Evolutionary conservation across 2,113 vertebrate genomes (phyloP), one percentile per base, ranked within the genome.

Genomic region (Erythrolamprus reginae): DNA sequence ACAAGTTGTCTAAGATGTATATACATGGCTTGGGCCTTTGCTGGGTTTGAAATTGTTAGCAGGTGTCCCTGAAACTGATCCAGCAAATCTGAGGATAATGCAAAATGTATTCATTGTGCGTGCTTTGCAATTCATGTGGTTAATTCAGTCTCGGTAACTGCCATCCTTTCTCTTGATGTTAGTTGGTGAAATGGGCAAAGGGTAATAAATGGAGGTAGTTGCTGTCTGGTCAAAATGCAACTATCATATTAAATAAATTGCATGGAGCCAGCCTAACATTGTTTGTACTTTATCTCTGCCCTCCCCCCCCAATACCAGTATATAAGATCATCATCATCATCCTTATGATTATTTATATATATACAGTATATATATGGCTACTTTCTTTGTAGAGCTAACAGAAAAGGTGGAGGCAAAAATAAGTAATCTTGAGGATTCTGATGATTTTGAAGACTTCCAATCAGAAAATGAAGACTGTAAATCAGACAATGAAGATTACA

Each of bases 381-480:
- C 47, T 9, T 77, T 87, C 9, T 83, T 38, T 50, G 38, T 77
- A 77, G 84, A 2, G 9, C 10, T 52, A 26, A 17, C 3, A 77
- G 84, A 52, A 86, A 26, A 17, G 45, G 33, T 53, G 17, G 23
- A 23, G 33, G 58, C 85, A 17, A 45, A 86, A 45, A 38, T 38
- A 5, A 45, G 4, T 26, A 24, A 33, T 77, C n/a, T 45, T 52
- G 92, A 92, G 47, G 23, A 88, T 2, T 93, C 1, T 15, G 90
- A 92, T 42, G 93, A 93, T 4, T 95, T 3, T 89, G 58, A 65
- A 26, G 83, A 86, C 24, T 82, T 24, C 4, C 33, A 51, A 1
- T 92, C 88, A 89, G 94, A 95, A 5, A 48, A 19, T 24, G 88
- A 84, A 47, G 7, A 89, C 50, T 94, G 94, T 93, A 93, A 95